Conservation (phyloP, 1,140 invertebrate genomes). For the Amyelois transitella region DNA sequence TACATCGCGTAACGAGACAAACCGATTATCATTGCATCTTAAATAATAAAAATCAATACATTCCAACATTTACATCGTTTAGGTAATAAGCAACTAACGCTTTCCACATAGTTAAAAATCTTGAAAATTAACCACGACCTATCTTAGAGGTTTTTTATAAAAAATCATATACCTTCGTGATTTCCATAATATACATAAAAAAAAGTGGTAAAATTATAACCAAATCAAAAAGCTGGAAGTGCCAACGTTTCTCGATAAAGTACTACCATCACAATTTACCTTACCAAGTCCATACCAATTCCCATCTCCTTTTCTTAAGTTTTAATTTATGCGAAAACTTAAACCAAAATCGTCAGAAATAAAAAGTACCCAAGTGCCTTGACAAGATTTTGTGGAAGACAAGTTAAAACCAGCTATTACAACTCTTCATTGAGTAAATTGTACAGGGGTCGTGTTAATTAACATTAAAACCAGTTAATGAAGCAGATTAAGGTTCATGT, state of each 20-base stretch:
- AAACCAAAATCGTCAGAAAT: not conserved
- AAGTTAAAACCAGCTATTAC: not conserved
- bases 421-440: slow-evolving; percentile 24
- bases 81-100: not conserved
- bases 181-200: too few relatives aligned
- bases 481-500: slow-evolving; percentile 42
- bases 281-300: too few relatives aligned
- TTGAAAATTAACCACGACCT: too few relatives aligned
- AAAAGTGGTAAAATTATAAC: too few relatives aligned
- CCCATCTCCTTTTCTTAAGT: too few relatives aligned
- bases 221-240: too few relatives aligned
- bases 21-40: slow-evolving; percentile 33
- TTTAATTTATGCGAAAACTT: not conserved
- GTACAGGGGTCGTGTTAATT: slow-evolving; percentile 42
- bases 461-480: slow-evolving; percentile 42
- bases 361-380: not conserved
- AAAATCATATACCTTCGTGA: too few relatives aligned
- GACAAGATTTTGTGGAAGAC: not conserved
- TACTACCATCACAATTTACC: too few relatives aligned
- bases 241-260: too few relatives aligned
- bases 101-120: not conserved
- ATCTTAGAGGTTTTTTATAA: too few relatives aligned
- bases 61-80: not conserved
- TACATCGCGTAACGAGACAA: slow-evolving; percentile 19
- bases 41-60: slow-evolving; percentile 46